Evolutionary conservation across 2,113 vertebrate genomes (phyloP).

Genomic region (Cacatua alba): DNA sequence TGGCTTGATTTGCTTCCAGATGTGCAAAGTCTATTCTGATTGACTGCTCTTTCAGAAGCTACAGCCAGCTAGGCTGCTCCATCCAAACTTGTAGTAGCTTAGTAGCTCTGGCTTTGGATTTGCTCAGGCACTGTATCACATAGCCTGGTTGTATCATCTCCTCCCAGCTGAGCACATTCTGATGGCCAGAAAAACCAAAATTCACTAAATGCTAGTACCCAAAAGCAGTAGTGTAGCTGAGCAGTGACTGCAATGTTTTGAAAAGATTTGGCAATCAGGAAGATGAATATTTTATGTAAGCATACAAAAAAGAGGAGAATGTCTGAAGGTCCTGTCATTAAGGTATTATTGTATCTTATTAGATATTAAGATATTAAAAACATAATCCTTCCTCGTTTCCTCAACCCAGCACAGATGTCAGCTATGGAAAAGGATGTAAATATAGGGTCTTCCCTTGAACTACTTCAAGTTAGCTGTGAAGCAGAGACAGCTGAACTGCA

Average conservation of each 20-base stretch:
- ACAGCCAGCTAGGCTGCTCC: background rate
- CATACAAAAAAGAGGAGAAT: background rate
- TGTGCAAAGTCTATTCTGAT: background rate
- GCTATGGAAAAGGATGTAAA: background rate
- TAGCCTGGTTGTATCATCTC: background rate
- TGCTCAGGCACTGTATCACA: background rate
- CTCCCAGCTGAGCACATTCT: background rate
- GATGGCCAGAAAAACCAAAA: background rate
- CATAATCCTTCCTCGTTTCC: background rate
- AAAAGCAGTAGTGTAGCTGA: background rate
- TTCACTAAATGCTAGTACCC: background rate
- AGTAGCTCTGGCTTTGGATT: background rate
- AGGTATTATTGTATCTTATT: background rate
- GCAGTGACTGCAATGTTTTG: background rate
- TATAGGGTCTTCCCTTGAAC: background rate
- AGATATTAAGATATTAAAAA: background rate
- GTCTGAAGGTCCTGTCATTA: background rate
- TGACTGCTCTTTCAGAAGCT: background rate
- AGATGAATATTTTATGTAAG: background rate
- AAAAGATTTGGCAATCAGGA: background rate
- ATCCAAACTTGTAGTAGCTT: background rate
- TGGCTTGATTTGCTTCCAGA: background rate
- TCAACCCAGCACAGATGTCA: background rate
- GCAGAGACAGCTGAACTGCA: background rate
- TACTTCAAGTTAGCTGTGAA: background rate